Evolutionary conservation across 2,113 vertebrate genomes (phyloP).

Genomic region (Peucedramus taeniatus): DNA sequence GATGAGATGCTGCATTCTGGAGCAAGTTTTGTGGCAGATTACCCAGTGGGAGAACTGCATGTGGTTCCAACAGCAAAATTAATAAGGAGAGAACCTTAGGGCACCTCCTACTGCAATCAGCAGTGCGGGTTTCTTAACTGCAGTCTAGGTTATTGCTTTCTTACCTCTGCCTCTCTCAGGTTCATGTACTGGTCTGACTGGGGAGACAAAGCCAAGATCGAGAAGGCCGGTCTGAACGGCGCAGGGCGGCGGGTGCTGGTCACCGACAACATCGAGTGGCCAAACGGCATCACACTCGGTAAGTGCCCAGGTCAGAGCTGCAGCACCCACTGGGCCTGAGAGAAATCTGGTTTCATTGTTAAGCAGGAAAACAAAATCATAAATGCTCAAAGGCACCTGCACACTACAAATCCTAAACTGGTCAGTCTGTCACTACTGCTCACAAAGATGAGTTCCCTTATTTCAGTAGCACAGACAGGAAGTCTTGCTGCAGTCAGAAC

Average conservation of each 20-base stretch:
- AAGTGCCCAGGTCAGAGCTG: slow-evolving; percentile 22
- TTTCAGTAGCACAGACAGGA: not conserved
- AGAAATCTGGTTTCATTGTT: not conserved
- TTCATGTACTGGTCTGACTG: slow-evolving; percentile 99
- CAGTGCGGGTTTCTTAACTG: not conserved
- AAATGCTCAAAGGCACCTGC: not conserved
- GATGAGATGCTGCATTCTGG: not conserved
- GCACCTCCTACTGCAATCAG: not conserved
- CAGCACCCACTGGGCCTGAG: not conserved
- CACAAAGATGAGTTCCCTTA: not conserved
- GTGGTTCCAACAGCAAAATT: not conserved
- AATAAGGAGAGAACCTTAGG: not conserved
- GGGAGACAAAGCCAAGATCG: slow-evolving; percentile 92
- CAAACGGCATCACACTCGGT: slow-evolving; percentile 96
- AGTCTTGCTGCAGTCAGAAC: not conserved
- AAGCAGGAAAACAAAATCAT: not conserved
- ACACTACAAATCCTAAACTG: not conserved
- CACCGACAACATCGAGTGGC: slow-evolving; percentile 93
- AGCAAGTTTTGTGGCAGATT: not conserved
- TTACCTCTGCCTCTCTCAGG: slow-evolving; percentile 64
- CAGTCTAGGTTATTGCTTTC: not conserved
- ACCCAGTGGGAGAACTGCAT: not conserved
- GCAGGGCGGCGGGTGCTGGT: slow-evolving; percentile 87
- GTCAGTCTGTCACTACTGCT: not conserved
- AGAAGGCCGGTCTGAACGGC: slow-evolving; percentile 95